Conservation (phyloP, 37 sponge, comb jelly and placozoan species). For the Lycopodina hypogea region DNA sequence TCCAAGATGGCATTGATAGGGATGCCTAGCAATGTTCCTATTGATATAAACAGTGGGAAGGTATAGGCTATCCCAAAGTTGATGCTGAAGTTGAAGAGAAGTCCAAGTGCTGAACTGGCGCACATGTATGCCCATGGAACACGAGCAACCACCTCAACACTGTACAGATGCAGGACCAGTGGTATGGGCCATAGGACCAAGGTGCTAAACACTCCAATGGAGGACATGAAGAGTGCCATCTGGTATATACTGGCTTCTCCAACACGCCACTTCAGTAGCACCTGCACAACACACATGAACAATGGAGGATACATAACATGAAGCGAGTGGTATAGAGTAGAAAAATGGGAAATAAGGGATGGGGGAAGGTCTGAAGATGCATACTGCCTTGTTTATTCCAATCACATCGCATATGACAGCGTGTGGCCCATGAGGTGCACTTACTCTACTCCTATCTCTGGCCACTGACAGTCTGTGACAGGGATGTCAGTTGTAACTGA, state of each 20-base stretch:
- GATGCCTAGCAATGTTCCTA: slow-evolving; percentile 87
- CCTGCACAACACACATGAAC: slow-evolving; percentile 31
- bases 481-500: too few species aligned
- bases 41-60: slow-evolving; percentile 87
- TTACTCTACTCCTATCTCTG: too few species aligned
- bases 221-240: slow-evolving; percentile 78
- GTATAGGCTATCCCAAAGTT: slow-evolving; percentile 94
- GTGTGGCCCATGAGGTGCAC: too few species aligned
- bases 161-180: slow-evolving; percentile 48
- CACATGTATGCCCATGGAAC: slow-evolving; percentile 76
- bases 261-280: slow-evolving; percentile 66
- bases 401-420: too few species aligned
- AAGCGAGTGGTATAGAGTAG: background rate
- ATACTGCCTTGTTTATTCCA: too few species aligned
- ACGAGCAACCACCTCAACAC: slow-evolving; percentile 41
- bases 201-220: slow-evolving; percentile 67
- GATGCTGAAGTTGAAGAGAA: slow-evolving; percentile 83
- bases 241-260: slow-evolving; percentile 78
- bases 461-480: too few species aligned
- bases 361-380: background rate
- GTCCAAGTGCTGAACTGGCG: slow-evolving; percentile 37
- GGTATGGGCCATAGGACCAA: slow-evolving; percentile 72
- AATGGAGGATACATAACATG: background rate
- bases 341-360: background rate
- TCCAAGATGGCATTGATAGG: slow-evolving; percentile 85